These are phyloP conservation scores for Pararge aegeria DNA, from an alignment of 1,140 invertebrate species.

Conservation along the genomic window DNA sequence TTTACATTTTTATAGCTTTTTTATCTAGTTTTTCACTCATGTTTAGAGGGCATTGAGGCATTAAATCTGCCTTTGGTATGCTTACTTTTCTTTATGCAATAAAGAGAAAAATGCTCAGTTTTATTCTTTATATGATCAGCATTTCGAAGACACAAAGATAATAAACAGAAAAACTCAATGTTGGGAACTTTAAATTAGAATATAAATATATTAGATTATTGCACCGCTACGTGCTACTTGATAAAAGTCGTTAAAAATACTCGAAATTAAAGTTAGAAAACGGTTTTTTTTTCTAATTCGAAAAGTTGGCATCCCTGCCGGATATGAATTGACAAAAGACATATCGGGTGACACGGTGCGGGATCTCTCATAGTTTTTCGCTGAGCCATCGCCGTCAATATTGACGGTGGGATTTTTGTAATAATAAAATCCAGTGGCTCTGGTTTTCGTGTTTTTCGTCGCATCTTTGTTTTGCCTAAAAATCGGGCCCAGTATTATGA, in stretches of 20 bases:
- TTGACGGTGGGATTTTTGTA: conserved; percentile 29
- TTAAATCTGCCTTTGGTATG: too few relatives aligned
- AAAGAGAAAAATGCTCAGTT: too few relatives aligned
- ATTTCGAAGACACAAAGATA: too few relatives aligned
- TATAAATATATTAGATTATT: too few relatives aligned
- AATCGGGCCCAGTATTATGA: neutral
- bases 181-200: too few relatives aligned
- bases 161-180: too few relatives aligned
- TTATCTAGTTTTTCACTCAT: too few relatives aligned
- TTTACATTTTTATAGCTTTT: too few relatives aligned
- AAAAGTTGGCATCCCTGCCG: conserved; percentile 17
- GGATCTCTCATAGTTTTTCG: conserved; percentile 24
- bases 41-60: too few relatives aligned
- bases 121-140: too few relatives aligned
- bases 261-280: neutral
- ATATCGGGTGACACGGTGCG: conserved; percentile 41
- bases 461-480: neutral
- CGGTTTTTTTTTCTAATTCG: neutral
- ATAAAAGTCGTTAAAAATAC: neutral
- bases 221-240: too few relatives aligned
- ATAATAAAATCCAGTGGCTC: conserved; percentile 7
- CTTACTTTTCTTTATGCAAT: too few relatives aligned
- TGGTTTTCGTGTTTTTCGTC: neutral
- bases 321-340: conserved; percentile 58
- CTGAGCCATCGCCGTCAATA: conserved; percentile 36